These are phyloP conservation scores for Hedychridium roseum DNA, from an alignment of 2,888 invertebrate genomes.

Conservation along the genomic window DNA sequence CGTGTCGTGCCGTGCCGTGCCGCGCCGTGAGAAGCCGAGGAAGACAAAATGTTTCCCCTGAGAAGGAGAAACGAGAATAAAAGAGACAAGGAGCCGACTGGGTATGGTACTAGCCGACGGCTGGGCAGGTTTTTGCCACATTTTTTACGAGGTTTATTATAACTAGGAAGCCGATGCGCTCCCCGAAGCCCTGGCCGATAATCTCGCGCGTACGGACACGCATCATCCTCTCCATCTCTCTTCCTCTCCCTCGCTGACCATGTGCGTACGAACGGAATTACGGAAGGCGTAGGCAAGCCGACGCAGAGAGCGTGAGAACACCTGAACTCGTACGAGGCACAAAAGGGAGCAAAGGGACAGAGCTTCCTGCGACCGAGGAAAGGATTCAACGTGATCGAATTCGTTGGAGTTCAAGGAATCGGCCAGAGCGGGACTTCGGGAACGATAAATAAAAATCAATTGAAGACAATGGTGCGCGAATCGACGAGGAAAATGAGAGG, in stretches of 20 bases:
- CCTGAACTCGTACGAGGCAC: constrained; percentile 40
- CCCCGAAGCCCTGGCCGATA: constrained; percentile 21
- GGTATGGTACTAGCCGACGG: constrained; percentile 49
- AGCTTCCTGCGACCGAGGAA: constrained; percentile 36
- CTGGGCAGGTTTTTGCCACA: constrained; percentile 59
- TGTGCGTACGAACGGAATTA: constrained; percentile 15
- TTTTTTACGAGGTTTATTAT: constrained; percentile 49
- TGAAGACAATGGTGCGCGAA: too few species aligned
- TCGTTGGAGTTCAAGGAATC: too few species aligned
- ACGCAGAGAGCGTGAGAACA: constrained; percentile 57
- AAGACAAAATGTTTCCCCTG: too few species aligned
- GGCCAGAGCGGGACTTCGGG: too few species aligned
- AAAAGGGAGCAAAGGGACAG: constrained; percentile 26
- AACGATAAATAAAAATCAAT: too few species aligned
- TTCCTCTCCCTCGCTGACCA: constrained; percentile 20
- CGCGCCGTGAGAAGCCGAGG: too few species aligned
- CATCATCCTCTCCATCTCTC: constrained; percentile 6
- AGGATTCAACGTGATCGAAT: too few species aligned
- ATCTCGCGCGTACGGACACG: neutral
- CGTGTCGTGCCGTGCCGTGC: too few species aligned
- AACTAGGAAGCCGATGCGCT: constrained; percentile 46
- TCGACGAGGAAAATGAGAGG: too few species aligned
- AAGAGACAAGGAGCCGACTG: constrained; percentile 20
- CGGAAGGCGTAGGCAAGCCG: constrained; percentile 26
- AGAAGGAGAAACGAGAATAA: constrained; percentile 6